A percentile compares a stretch with the other conserved stretches of the same genome.
These are phyloP conservation scores for Marmota monax DNA, from an alignment of 2,113 vertebrate species.

Conservation along the genomic window DNA sequence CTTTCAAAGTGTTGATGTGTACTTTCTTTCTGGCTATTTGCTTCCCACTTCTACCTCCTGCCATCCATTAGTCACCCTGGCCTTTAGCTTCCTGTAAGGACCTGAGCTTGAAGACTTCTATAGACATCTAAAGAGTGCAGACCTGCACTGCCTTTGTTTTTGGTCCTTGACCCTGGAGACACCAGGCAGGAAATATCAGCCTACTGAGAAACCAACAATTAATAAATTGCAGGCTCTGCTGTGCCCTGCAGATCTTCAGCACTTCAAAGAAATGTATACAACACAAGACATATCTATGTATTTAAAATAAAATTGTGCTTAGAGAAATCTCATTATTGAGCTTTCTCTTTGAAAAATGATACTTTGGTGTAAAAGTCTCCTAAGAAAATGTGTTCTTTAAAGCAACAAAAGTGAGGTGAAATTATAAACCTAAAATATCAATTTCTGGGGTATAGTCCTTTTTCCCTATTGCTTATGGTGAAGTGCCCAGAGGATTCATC, in stretches of 20 bases:
- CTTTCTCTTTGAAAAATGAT: neutral
- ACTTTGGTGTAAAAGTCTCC: neutral
- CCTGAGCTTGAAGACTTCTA: neutral
- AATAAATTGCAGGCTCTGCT: neutral
- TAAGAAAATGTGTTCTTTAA: neutral
- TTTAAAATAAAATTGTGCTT: neutral
- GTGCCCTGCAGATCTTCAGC: neutral
- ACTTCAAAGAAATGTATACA: constrained; percentile 27
- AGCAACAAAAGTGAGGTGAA: neutral
- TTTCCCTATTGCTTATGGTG: neutral
- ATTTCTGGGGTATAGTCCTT: neutral
- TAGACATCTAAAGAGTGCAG: neutral
- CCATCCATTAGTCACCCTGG: neutral
- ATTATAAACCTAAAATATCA: neutral
- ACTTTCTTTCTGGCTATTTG: neutral
- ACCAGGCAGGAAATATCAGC: neutral
- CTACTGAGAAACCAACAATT: neutral
- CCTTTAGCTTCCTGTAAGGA: neutral
- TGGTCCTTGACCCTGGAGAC: neutral
- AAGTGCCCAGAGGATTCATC: neutral
- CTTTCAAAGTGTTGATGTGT: neutral
- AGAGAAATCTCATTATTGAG: neutral
- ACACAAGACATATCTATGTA: neutral
- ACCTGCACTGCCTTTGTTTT: neutral
- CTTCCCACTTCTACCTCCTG: neutral